Base-by-base conservation (phyloP, 2,888 invertebrate species). In the Pollenia labialis region DNA sequence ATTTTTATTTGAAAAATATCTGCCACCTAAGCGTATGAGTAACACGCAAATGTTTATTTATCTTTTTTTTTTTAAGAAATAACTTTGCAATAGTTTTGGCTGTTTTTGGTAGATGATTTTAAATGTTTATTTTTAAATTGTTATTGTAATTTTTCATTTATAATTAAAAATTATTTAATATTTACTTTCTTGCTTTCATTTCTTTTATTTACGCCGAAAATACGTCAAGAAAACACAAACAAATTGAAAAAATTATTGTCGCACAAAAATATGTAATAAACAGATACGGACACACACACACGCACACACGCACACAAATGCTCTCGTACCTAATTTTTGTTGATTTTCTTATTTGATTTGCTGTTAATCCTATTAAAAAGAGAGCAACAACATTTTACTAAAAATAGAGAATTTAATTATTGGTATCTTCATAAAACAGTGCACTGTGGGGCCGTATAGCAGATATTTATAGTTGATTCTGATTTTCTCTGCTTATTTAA, bases 191-290 rank as follows among this genome's bases (percentile, higher is more conserved):
- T 1, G 11, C 23, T 46, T 64, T 69, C n/a, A n/a, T 40, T 60
- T 62, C 32, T 52, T 69, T 52, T 52, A 40, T 69, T 69, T 69
- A 16, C n/a, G 14, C 52, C 50, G 50, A 69, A n/a, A 69, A 52
- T n/a, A 16, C 32, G 60, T 60, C n/a, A 8, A 69, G 8, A 50
- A 50, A 50, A 68, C n/a, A 50, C 40, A 62, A 62, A 32, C 68
- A 68, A 74, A 56, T 46, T 18, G 6, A 18, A 9, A 11, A 10
- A 58, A 74, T 14, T 18, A 48, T 74, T 60, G 32, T 40, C 58
- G 14, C 14, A 46, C 10, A n/a, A 7, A 58, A 44, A 54, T 40
- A n/a, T n/a, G n/a, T n/a, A 62, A 62, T 62, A 62, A 62, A 42
- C 42, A 62, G 32, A 32, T 32, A 72, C 32, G 2, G 12, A 7